A percentile compares a stretch with the other conserved stretches of the same genome.
Conservation (phyloP, 1,140 invertebrate species). For the Aporrectodea caliginosa region DNA sequence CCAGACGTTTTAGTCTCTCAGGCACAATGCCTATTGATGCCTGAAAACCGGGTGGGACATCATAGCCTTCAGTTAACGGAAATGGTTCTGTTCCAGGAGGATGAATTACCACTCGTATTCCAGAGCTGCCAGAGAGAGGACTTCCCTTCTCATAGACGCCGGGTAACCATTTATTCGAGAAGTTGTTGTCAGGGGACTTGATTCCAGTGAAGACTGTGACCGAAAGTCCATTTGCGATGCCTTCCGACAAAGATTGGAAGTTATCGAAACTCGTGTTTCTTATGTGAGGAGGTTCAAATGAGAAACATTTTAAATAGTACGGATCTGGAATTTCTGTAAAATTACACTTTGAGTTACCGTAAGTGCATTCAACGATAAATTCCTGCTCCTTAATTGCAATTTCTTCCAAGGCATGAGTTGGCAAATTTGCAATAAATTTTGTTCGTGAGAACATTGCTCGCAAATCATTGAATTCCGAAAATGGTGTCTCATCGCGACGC, state of each 20-base stretch:
- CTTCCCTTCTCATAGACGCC: background rate
- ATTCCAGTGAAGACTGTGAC: background rate
- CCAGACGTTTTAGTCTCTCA: background rate
- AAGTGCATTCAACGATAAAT: background rate
- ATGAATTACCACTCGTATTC: constrained; percentile 7
- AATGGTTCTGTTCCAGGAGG: background rate
- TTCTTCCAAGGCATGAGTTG: background rate
- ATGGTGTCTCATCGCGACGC: too few relatives aligned
- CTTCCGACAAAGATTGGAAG: background rate
- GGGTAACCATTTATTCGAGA: background rate
- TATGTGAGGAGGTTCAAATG: background rate
- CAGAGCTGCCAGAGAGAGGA: background rate
- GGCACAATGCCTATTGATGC: background rate
- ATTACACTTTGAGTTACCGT: background rate
- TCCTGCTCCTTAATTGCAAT: background rate
- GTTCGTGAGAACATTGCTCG: background rate
- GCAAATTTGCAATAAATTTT: background rate
- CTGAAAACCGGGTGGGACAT: background rate
- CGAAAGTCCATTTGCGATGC: background rate
- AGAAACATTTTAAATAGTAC: background rate
- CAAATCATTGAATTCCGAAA: background rate
- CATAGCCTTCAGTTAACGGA: background rate
- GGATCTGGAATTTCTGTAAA: background rate
- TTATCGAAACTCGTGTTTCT: background rate
- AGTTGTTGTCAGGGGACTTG: background rate